A percentile compares a stretch with the other conserved stretches of the same genome.
Evolutionary conservation across 2,797 vertebrate species (phyloP).

Genomic region (Diceros bicornis): DNA sequence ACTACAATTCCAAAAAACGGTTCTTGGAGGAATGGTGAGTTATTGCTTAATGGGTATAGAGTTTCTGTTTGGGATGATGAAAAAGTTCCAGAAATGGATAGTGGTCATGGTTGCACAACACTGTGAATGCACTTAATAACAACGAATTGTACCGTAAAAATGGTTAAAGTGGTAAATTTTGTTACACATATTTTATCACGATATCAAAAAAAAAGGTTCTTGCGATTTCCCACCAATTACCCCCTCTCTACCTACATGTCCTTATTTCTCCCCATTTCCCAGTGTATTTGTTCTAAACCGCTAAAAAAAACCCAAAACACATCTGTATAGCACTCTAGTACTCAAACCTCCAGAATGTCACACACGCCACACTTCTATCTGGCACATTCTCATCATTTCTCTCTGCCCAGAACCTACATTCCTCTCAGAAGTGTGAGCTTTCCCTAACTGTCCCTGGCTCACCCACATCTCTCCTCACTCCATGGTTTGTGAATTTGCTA

Average conservation of each 20-base stretch:
- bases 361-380: not conserved
- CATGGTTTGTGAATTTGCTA: not conserved
- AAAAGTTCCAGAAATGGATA: not conserved
- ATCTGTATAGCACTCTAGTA: not conserved
- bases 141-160: not conserved
- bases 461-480: not conserved
- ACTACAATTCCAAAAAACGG: not conserved
- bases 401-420: not conserved
- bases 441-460: not conserved
- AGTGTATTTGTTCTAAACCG: slow-evolving; percentile 18
- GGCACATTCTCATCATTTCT: not conserved
- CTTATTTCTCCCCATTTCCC: slow-evolving; percentile 39
- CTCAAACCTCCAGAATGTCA: not conserved
- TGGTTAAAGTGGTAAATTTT: not conserved
- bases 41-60: not conserved
- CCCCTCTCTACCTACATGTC: not conserved
- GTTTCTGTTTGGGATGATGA: not conserved
- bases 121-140: not conserved
- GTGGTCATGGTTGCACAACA: not conserved
- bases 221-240: slow-evolving; percentile 13
- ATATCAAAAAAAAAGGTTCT: not conserved
- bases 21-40: not conserved
- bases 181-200: not conserved
- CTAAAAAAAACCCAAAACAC: not conserved
- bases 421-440: not conserved